Percentiles rank a stretch among this genome's conserved stretches.
Evolutionary conservation across 2,888 invertebrate species (phyloP).

Genomic region (Drosophila histrio): DNA sequence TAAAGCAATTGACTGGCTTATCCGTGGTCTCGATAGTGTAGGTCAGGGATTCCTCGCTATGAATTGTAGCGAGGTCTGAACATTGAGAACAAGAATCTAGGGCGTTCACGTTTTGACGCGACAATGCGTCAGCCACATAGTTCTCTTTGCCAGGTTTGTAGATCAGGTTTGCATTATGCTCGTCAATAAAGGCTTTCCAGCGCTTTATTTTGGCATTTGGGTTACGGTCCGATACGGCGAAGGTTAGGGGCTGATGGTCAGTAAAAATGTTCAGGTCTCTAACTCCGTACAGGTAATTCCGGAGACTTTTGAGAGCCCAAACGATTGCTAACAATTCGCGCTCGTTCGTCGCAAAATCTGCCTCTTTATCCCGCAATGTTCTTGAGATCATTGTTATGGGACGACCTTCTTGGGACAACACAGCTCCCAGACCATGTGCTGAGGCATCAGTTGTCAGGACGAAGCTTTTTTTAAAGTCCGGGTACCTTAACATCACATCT

Average conservation of each 20-base stretch:
- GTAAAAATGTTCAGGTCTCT: conserved; percentile 2
- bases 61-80: conserved; percentile 16
- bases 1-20: conserved; percentile 50
- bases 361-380: neutral
- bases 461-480: neutral
- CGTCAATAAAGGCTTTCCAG: conserved; percentile 16
- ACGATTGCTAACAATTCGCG: conserved; percentile 5
- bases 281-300: conserved; percentile 3
- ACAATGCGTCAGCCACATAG: conserved; percentile 17
- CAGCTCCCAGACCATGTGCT: conserved; percentile 4
- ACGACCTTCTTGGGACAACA: neutral
- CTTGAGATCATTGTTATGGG: conserved; percentile 10
- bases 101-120: conserved; percentile 14
- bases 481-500: too few species aligned
- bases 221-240: too few species aligned
- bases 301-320: neutral
- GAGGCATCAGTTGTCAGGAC: conserved; percentile 9
- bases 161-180: neutral
- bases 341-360: conserved; percentile 12
- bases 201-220: conserved; percentile 10
- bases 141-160: conserved; percentile 28
- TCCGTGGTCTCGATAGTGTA: conserved; percentile 44
- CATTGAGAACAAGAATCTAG: neutral
- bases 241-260: too few species aligned
- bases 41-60: conserved; percentile 41